These are phyloP conservation scores for Diploptera punctata DNA, from an alignment of 2,888 invertebrate genomes.

Conservation along the genomic window DNA sequence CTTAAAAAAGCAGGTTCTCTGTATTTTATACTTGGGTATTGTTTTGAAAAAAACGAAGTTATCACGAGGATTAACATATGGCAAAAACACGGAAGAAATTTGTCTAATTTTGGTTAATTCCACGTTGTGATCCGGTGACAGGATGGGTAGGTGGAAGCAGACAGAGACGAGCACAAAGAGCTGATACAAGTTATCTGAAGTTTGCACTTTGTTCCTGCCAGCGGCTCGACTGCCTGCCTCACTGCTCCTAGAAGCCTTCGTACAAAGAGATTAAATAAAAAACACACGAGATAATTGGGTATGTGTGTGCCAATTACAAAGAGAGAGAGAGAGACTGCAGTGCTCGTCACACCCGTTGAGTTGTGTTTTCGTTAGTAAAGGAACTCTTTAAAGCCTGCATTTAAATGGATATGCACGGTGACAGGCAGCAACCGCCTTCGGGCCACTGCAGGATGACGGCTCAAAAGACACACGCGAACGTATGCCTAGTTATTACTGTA, in stretches of 20 bases:
- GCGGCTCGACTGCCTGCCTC: constrained; percentile 11
- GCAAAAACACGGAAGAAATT: constrained; percentile 28
- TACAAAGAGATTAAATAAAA: constrained; percentile 38
- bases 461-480: too few relatives aligned
- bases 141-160: too few relatives aligned
- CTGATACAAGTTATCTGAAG: constrained; percentile 29
- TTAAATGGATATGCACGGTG: constrained; percentile 33
- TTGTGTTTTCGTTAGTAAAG: constrained; percentile 37
- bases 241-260: constrained; percentile 13
- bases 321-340: constrained; percentile 27
- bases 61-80: constrained; percentile 10
- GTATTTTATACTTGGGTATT: not conserved
- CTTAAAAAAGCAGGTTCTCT: too few relatives aligned
- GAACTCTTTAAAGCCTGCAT: constrained; percentile 34
- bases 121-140: constrained; percentile 28
- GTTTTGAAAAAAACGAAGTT: constrained; percentile 7
- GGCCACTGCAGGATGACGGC: constrained; percentile 21
- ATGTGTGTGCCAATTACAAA: constrained; percentile 36
- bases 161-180: constrained; percentile 17
- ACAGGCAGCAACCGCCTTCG: constrained; percentile 22
- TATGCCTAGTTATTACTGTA: too few relatives aligned
- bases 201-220: constrained; percentile 30
- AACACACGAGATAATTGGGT: constrained; percentile 36
- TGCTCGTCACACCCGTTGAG: constrained; percentile 31
- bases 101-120: constrained; percentile 31